Base-by-base conservation (phyloP, 2,888 invertebrate species). In the Troides aeacus region DNA sequence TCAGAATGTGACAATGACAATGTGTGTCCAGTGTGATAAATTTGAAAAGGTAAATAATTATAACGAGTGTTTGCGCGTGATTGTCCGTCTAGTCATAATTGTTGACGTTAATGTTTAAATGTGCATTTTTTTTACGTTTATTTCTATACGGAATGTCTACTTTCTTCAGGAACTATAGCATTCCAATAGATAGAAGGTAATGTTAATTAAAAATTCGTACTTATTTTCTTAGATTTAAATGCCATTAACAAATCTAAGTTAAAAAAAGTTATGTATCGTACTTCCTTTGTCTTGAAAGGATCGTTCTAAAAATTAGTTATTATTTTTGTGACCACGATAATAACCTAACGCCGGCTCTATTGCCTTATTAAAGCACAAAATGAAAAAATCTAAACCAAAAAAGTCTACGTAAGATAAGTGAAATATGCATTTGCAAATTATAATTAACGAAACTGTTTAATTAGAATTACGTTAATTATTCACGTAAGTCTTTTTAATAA, bases 211-310 rank as follows among this genome's bases (percentile, higher is more conserved):
- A 39, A 50, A 63, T 60, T 60, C 53, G 71, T 71, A 68, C 70
- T 71, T 71, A 71, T 58, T 53, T 30, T 63, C 30, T 68, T 56
- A 70, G 64, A 58, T 56, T 59, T 59, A 59, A 53, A 60, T 63
- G 23, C 4, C 15, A 62, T 59, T 63, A 70, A 66, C 60, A 59
- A 58, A 66, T 70, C 66, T 62, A 59, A 66, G 58, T 62, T 66
- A 24, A 50, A 58, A 57, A 30, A 7, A 30, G 39, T 39, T 24
- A 23, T 63, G 36, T n/a, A 72, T 71, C 64, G 66, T 63, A 30
- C 17, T 77, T 70, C 87, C 89, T 89, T 89, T 89, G 88, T 89
- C 89, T 87, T 89, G 89, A 89, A 89, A 89, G 89, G 88, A 74
- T 66, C 1, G 12, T 53, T 18, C 39, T 64, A 66, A 50, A 57